phyloP scores from a whole-genome alignment of 2,113 vertebrate species.

The Melanocharis versteri region DNA sequence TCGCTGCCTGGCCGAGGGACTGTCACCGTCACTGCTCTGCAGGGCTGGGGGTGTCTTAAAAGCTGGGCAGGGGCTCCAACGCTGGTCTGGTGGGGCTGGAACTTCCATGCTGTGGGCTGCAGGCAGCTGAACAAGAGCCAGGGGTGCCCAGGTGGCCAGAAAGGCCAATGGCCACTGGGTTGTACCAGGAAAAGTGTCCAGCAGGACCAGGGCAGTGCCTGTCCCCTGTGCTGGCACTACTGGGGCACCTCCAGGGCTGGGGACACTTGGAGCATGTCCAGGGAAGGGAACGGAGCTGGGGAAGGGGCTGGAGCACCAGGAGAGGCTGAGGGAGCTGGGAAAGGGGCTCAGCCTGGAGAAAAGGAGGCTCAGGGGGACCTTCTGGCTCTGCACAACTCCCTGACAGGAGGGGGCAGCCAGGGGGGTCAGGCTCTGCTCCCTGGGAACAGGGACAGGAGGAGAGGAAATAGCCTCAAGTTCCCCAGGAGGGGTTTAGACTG shows the following conservation, averaged over 20 bases:
- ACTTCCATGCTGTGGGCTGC: fast-evolving
- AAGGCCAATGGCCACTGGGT: background rate
- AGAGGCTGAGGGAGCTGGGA: background rate
- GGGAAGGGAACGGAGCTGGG: background rate
- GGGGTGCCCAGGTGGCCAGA: background rate
- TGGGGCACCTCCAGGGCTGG: background rate
- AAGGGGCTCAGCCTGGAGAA: background rate
- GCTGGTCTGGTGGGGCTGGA: too few species aligned
- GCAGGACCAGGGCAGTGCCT: background rate
- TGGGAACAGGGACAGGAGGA: background rate
- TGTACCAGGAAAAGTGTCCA: background rate
- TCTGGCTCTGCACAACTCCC: background rate
- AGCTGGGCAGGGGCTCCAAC: background rate
- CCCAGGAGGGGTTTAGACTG: background rate
- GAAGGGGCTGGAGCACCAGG: background rate
- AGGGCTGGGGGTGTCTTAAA: background rate
- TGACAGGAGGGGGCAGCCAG: background rate
- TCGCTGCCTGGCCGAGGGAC: background rate
- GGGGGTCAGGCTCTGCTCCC: fast-evolving
- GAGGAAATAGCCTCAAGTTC: fast-evolving
- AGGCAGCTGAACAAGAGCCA: background rate
- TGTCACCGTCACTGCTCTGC: background rate
- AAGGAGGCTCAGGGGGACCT: background rate
- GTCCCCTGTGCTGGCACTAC: background rate
- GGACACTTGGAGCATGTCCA: background rate